Conservation (phyloP, 2,113 vertebrate species). For the Channa maculata region DNA sequence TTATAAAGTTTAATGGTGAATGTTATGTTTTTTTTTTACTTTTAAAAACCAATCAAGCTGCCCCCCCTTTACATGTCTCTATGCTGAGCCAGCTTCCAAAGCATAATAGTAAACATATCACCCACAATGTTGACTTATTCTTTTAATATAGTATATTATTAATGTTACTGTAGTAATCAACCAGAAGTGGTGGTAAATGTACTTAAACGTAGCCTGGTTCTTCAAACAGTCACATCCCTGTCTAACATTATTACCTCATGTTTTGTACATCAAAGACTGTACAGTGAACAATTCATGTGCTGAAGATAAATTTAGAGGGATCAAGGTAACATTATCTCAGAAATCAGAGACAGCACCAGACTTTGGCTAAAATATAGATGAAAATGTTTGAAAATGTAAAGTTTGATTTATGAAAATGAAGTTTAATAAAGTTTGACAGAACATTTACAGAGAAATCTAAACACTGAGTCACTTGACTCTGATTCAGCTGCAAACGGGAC, state of each 20-base stretch:
- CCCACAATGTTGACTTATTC: conserved; percentile 7
- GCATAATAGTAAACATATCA: not conserved
- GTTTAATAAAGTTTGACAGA: not conserved
- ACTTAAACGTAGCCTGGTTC: conserved; percentile 50
- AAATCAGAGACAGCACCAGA: conserved; percentile 23
- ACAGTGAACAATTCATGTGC: conserved; percentile 45
- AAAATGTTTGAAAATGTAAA: conserved; percentile 24
- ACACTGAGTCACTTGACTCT: not conserved
- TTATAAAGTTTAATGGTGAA: not conserved
- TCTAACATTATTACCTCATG: conserved; percentile 78
- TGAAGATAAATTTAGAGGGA: conserved; percentile 69
- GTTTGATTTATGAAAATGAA: not conserved
- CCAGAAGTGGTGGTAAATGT: conserved; percentile 40
- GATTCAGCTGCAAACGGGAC: conserved; percentile 7
- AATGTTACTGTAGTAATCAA: not conserved
- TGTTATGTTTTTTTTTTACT: not conserved
- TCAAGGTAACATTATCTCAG: conserved; percentile 56
- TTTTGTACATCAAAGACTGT: conserved; percentile 74
- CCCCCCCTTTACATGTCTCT: not conserved
- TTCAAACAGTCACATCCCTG: conserved; percentile 51
- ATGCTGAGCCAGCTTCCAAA: not conserved
- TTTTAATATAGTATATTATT: not conserved
- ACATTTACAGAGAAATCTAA: conserved; percentile 20
- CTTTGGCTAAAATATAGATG: conserved; percentile 21
- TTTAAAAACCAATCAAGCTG: not conserved